phyloP scores from a whole-genome alignment of 2,113 vertebrate species.

The Tetrao urogallus region DNA sequence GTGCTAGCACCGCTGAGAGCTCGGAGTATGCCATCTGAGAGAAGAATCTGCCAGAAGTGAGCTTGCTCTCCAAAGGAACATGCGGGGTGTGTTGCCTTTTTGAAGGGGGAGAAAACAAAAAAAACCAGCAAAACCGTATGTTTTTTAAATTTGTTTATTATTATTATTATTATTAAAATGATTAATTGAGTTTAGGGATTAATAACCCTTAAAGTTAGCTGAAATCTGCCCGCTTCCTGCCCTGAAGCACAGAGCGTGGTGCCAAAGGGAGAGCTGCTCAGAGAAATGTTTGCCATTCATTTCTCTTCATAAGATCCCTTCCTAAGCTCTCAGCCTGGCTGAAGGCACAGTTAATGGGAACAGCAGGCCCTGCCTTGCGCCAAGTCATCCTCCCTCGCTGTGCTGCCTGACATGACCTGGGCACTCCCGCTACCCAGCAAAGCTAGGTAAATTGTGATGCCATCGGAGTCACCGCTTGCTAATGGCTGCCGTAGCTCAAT shows the following conservation, averaged over 20 bases:
- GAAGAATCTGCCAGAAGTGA: neutral
- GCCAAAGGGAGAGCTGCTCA: neutral
- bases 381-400: neutral
- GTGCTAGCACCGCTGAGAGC: neutral
- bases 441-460: neutral
- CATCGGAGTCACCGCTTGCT: neutral
- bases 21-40: neutral
- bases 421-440: neutral
- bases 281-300: neutral
- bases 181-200: neutral
- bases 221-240: neutral
- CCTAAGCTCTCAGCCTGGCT: neutral
- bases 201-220: neutral
- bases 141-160: too few species aligned
- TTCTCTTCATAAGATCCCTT: neutral
- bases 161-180: too few species aligned
- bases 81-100: neutral
- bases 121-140: too few species aligned
- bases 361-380: neutral
- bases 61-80: neutral
- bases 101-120: neutral
- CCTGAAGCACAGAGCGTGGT: neutral
- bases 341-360: neutral
- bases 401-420: accelerated
- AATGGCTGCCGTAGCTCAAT: neutral